These are phyloP conservation scores for Eleginops maclovinus DNA, from an alignment of 2,113 vertebrate species.

Conservation along the genomic window DNA sequence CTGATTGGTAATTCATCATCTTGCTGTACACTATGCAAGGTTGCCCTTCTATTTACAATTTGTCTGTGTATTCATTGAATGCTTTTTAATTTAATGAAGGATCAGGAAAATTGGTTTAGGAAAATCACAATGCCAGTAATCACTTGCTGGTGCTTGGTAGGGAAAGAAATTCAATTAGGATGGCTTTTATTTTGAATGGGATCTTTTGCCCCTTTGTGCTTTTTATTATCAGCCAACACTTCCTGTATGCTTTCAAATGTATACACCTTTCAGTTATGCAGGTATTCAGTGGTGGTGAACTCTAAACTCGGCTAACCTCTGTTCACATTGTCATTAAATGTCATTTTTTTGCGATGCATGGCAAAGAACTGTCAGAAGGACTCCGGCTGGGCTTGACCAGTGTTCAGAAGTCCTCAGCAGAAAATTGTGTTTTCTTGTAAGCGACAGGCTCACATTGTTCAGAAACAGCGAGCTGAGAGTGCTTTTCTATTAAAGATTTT, in stretches of 20 bases:
- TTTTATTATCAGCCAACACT: neutral
- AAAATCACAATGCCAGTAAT: conserved; percentile 48
- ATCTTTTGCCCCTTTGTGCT: neutral
- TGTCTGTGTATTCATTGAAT: conserved; percentile 31
- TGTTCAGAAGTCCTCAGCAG: conserved; percentile 16
- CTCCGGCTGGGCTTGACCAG: neutral
- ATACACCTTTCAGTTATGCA: neutral
- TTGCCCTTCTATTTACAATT: conserved; percentile 39
- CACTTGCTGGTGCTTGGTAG: conserved; percentile 27
- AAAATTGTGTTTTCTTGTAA: conserved; percentile 3
- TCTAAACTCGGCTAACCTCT: neutral
- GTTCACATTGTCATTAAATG: conserved; percentile 24
- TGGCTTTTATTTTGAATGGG: conserved; percentile 13
- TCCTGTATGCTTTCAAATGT: neutral
- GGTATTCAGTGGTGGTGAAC: neutral
- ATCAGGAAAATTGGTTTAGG: conserved; percentile 43
- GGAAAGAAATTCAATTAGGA: conserved; percentile 35
- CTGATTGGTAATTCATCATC: conserved; percentile 71
- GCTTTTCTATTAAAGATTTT: neutral
- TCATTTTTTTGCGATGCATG: conserved; percentile 9
- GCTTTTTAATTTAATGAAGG: conserved; percentile 51
- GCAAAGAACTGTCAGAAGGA: conserved; percentile 1
- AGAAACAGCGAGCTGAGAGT: neutral
- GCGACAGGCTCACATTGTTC: conserved; percentile 1
- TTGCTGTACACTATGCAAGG: conserved; percentile 22